phyloP scores from a whole-genome alignment of 2,797 vertebrate genomes.

The Anolis apletophallus region DNA sequence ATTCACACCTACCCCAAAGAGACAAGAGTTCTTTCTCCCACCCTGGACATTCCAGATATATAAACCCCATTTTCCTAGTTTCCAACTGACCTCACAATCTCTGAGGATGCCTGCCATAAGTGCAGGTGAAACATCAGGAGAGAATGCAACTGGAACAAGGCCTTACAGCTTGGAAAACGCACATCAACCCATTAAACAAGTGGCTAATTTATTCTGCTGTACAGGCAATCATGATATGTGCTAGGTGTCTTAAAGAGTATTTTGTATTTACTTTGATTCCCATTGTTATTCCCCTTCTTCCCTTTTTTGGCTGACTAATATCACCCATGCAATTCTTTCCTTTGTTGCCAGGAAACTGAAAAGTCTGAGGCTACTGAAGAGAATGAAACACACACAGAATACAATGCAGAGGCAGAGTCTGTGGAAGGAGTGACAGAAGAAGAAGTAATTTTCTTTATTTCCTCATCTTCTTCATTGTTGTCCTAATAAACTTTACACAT shows the following conservation, averaged over 20 bases:
- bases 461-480: background rate
- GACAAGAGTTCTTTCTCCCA: too few relatives aligned
- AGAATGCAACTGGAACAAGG: too few relatives aligned
- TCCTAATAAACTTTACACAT: background rate
- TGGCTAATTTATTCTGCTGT: too few relatives aligned
- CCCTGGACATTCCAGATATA: too few relatives aligned
- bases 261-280: slow-evolving; percentile 17
- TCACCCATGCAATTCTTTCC: slow-evolving; percentile 5
- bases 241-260: slow-evolving; percentile 24
- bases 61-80: too few relatives aligned
- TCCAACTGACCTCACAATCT: too few relatives aligned
- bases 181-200: too few relatives aligned
- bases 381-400: slow-evolving; percentile 57
- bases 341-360: slow-evolving; percentile 72
- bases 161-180: too few relatives aligned
- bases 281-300: background rate
- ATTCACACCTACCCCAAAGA: too few relatives aligned
- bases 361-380: slow-evolving; percentile 54
- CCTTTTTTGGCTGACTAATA: slow-evolving; percentile 28
- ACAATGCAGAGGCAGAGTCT: background rate
- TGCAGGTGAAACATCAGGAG: too few relatives aligned
- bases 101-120: too few relatives aligned
- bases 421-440: slow-evolving; percentile 55
- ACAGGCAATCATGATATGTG: background rate
- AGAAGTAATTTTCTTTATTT: slow-evolving; percentile 65